Evolutionary conservation across 1,140 invertebrate genomes (phyloP).

Genomic region (Zaprionus davidi): DNA sequence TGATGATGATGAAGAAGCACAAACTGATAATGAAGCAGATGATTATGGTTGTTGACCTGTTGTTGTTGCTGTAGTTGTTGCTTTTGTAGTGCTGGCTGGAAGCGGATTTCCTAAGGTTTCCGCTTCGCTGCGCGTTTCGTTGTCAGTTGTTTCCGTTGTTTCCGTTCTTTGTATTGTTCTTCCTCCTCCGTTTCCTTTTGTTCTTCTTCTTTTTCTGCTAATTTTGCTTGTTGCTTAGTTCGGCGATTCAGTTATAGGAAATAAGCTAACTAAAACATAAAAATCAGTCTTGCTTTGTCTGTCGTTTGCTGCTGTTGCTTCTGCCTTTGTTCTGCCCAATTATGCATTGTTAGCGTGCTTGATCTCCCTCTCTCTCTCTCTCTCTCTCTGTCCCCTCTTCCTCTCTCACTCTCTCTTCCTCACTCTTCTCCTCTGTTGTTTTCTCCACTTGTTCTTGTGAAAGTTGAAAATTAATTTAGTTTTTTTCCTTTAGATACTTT

Average conservation of each 20-base stretch:
- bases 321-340: constrained; percentile 12
- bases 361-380: not conserved
- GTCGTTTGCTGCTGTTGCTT: constrained; percentile 35
- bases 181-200: constrained; percentile 23
- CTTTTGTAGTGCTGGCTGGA: constrained; percentile 41
- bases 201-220: constrained; percentile 18
- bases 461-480: constrained; percentile 53
- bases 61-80: constrained; percentile 30
- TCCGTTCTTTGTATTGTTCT: constrained; percentile 21
- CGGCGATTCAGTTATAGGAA: constrained; percentile 44
- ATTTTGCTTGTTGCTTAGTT: constrained; percentile 41
- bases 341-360: not conserved
- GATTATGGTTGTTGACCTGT: constrained; percentile 28
- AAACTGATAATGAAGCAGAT: constrained; percentile 12
- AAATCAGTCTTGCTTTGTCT: constrained; percentile 79
- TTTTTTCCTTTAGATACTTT: constrained; percentile 32
- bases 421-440: not conserved
- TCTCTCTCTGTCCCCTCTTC: no score
- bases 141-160: constrained; percentile 12
- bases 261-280: constrained; percentile 77
- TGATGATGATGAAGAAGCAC: constrained; percentile 9
- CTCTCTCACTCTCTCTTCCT: not conserved
- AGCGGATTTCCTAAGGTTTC: constrained; percentile 56
- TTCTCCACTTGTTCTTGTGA: constrained; percentile 13
- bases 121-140: constrained; percentile 43